Conservation (phyloP, 2,888 invertebrate species). For the Acrobasis repandana region DNA sequence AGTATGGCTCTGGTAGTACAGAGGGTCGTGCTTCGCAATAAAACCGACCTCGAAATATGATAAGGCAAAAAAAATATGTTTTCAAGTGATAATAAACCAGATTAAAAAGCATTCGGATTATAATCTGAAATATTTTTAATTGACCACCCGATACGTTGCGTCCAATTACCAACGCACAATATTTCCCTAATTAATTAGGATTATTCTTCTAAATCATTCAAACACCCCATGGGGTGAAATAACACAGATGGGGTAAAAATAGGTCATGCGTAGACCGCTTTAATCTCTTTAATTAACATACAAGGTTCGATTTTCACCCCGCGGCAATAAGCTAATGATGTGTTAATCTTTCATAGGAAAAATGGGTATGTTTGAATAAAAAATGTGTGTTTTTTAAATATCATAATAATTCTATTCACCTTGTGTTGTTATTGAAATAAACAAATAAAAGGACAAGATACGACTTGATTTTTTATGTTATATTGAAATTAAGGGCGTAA, state of each 20-base stretch:
- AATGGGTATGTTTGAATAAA: conserved; percentile 23
- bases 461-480: too few relatives aligned
- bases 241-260: conserved; percentile 67
- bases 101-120: too few relatives aligned
- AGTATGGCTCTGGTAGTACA: too few relatives aligned
- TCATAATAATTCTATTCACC: too few relatives aligned
- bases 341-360: conserved; percentile 60
- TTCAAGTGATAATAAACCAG: too few relatives aligned
- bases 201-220: conserved; percentile 73
- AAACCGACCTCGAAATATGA: too few relatives aligned
- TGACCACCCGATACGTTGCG: conserved; percentile 25
- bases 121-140: conserved; percentile 4
- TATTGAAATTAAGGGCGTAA: too few relatives aligned
- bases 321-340: conserved; percentile 64
- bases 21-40: too few relatives aligned
- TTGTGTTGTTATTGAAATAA: too few relatives aligned
- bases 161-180: conserved; percentile 65
- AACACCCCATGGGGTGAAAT: conserved; percentile 46
- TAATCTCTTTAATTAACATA: conserved; percentile 80
- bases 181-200: conserved; percentile 73
- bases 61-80: too few relatives aligned
- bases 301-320: conserved; percentile 72
- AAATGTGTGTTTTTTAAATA: not conserved
- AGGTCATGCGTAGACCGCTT: conserved; percentile 70
- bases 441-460: too few relatives aligned